These are phyloP conservation scores for Nemotelus pantherinus DNA, from an alignment of 2,888 invertebrate species.

Conservation along the genomic window DNA sequence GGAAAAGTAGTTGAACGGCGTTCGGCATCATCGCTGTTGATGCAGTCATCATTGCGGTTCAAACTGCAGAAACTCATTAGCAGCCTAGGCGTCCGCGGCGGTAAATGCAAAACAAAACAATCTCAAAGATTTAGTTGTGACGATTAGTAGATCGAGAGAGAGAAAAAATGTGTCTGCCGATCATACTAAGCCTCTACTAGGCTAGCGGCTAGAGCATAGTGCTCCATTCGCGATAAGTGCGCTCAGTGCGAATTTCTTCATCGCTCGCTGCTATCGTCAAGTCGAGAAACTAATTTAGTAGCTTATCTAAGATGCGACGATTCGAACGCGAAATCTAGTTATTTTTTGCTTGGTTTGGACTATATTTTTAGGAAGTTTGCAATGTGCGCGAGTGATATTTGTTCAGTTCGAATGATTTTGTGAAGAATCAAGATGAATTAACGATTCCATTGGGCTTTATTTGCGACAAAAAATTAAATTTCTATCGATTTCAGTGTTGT, in stretches of 20 bases:
- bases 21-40: neutral
- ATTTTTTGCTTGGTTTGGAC: neutral
- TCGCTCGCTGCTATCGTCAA: conserved; percentile 16
- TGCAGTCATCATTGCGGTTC: conserved; percentile 3
- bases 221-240: neutral
- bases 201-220: no score
- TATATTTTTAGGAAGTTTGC: conserved; percentile 1
- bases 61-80: conserved; percentile 12
- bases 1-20: conserved; percentile 8
- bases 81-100: neutral
- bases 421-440: no score
- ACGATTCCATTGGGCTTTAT: no score
- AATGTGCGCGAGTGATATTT: no score
- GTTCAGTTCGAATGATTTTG: no score
- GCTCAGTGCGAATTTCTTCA: conserved; percentile 35
- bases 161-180: no score
- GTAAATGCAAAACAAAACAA: no score
- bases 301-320: conserved; percentile 31
- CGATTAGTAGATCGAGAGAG: no score
- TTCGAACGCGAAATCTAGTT: neutral
- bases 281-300: conserved; percentile 15
- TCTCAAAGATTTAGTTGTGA: no score
- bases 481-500: no score
- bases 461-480: no score
- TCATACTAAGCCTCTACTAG: no score